phyloP scores from a whole-genome alignment of 2,797 vertebrate genomes.

The Periophthalmus magnuspinnatus region DNA sequence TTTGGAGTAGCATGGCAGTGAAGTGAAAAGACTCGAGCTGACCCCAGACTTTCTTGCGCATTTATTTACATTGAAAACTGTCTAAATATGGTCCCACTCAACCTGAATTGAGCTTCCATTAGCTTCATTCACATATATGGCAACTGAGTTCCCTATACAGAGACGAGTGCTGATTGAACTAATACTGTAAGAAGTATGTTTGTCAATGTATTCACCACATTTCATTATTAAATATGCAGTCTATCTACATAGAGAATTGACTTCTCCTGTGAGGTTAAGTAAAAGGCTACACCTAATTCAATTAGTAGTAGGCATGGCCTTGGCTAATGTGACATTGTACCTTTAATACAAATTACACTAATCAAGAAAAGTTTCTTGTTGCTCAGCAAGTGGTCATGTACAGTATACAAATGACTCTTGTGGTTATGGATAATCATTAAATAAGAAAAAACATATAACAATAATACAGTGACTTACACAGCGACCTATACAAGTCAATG shows the following conservation, averaged over 20 bases:
- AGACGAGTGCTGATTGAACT: no score
- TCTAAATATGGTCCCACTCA: background rate
- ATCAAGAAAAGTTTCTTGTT: background rate
- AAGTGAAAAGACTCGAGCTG: background rate
- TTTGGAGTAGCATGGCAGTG: background rate
- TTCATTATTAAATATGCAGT: conserved; percentile 15
- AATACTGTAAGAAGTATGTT: no score
- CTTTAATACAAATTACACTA: conserved; percentile 13
- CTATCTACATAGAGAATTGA: conserved; percentile 25
- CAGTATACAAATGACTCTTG: background rate
- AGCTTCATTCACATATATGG: no score
- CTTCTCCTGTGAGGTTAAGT: conserved; percentile 19
- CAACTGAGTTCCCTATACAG: background rate
- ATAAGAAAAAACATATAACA: background rate
- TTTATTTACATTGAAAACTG: background rate
- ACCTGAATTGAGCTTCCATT: background rate
- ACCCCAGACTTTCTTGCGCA: background rate
- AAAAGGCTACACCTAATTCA: conserved; percentile 55
- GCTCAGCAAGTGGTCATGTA: background rate
- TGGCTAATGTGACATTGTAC: conserved; percentile 31
- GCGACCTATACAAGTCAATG: background rate
- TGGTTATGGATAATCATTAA: no score
- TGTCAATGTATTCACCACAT: conserved; percentile 3
- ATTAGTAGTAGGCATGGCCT: conserved; percentile 32
- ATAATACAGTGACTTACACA: background rate